A percentile compares a stretch with the other conserved stretches of the same genome.
These are phyloP conservation scores for Iselma pallidipennis DNA, from an alignment of 2,888 invertebrate genomes.

Conservation along the genomic window DNA sequence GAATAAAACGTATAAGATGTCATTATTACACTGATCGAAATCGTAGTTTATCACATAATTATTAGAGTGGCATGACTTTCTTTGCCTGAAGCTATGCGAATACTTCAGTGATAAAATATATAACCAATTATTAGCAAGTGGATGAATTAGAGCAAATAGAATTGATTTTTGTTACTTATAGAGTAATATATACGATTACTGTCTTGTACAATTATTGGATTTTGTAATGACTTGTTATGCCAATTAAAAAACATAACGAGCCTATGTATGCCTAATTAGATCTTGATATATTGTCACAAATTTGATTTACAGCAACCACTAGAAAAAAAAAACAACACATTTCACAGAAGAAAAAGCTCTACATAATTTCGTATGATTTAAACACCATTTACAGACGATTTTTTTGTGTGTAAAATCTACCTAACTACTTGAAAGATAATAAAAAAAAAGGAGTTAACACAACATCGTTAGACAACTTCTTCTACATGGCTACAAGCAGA, in stretches of 20 bases:
- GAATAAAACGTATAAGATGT: constrained; percentile 39
- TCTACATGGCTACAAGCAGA: constrained; percentile 14
- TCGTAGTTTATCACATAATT: constrained; percentile 48
- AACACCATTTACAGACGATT: too few relatives aligned
- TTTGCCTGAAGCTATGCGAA: constrained; percentile 38
- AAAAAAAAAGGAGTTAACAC: constrained; percentile 18
- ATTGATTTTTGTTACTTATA: constrained; percentile 36
- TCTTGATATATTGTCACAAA: too few relatives aligned
- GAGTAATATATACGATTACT: too few relatives aligned
- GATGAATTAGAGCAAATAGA: constrained; percentile 39
- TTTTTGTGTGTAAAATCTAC: too few relatives aligned
- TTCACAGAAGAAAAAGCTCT: constrained; percentile 10
- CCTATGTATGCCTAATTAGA: too few relatives aligned
- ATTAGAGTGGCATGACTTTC: constrained; percentile 48
- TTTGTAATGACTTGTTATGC: too few relatives aligned
- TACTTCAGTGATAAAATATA: constrained; percentile 21
- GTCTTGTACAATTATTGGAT: too few relatives aligned
- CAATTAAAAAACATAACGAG: too few relatives aligned
- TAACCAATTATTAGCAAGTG: constrained; percentile 1
- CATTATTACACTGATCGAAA: constrained; percentile 45
- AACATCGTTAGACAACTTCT: constrained; percentile 22
- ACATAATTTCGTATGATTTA: constrained; percentile 18
- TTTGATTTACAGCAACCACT: too few relatives aligned
- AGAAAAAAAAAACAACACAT: too few relatives aligned
- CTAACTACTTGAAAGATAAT: constrained; percentile 14